Conservation (phyloP, 2,113 vertebrate species). For the Puffinus mauretanicus region DNA sequence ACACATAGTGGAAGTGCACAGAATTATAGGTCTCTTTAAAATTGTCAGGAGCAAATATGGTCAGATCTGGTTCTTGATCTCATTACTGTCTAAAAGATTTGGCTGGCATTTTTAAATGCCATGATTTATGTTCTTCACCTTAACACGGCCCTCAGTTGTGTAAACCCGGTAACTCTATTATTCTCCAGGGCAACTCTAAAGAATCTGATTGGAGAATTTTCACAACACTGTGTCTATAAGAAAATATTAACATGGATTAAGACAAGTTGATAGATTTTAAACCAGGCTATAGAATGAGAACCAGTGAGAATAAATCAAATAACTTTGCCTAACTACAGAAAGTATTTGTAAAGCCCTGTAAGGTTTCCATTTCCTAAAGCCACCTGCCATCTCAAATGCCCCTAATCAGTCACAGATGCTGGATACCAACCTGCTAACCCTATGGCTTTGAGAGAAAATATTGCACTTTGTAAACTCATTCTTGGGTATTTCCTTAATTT, state of each 20-base stretch:
- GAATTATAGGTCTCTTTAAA: constrained; percentile 28
- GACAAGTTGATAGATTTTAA: constrained; percentile 64
- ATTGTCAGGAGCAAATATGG: constrained; percentile 49
- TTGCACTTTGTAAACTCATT: constrained; percentile 77
- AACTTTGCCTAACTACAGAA: constrained; percentile 66
- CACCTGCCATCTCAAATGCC: constrained; percentile 79
- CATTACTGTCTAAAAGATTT: constrained; percentile 62
- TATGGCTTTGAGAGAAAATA: constrained; percentile 72
- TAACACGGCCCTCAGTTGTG: constrained; percentile 4
- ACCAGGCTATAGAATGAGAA: constrained; percentile 40
- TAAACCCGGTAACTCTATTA: constrained; percentile 58
- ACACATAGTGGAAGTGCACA: neutral
- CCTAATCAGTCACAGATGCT: constrained; percentile 77
- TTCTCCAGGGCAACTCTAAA: constrained; percentile 39
- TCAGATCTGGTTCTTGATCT: constrained; percentile 62
- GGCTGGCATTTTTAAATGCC: constrained; percentile 59
- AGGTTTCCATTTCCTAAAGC: constrained; percentile 75
- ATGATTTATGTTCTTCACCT: constrained; percentile 60
- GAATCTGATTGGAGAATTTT: constrained; percentile 50
- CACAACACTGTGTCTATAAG: constrained; percentile 37
- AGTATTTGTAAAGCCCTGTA: constrained; percentile 73
- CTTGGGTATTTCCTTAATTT: constrained; percentile 76
- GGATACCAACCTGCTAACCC: constrained; percentile 75
- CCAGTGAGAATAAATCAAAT: constrained; percentile 61
- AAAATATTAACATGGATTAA: constrained; percentile 60